Percentiles rank a stretch among this genome's conserved stretches.
These are phyloP conservation scores for Aphaenogaster ashmeadi DNA, from an alignment of 1,140 invertebrate species.

Conservation along the genomic window DNA sequence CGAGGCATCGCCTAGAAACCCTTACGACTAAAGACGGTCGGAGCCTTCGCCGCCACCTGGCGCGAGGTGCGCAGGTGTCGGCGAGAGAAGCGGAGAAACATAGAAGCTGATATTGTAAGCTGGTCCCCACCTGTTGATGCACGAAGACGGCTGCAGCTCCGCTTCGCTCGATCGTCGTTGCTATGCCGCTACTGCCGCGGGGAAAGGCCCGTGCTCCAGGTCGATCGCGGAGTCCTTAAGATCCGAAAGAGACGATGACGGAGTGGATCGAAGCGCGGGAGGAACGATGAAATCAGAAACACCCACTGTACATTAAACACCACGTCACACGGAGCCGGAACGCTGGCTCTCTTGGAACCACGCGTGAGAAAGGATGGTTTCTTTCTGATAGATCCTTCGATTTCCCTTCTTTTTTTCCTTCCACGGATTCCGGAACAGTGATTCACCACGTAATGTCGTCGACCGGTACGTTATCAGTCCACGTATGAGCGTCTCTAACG, in stretches of 20 bases:
- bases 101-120: constrained; percentile 73
- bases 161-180: constrained; percentile 57
- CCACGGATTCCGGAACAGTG: not conserved
- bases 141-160: constrained; percentile 33
- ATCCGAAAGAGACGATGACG: constrained; percentile 10
- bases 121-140: constrained; percentile 83
- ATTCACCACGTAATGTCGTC: constrained; percentile 17
- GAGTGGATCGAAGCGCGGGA: not conserved
- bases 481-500: constrained; percentile 59
- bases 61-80: constrained; percentile 61
- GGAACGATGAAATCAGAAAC: constrained; percentile 42
- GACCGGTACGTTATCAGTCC: constrained; percentile 29
- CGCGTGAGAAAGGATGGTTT: not conserved
- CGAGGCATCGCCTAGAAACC: constrained; percentile 22
- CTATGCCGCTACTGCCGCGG: constrained; percentile 51
- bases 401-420: not conserved
- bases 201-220: constrained; percentile 52
- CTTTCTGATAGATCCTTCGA: not conserved
- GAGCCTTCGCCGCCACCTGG: constrained; percentile 58
- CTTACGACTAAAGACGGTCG: not conserved
- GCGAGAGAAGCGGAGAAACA: constrained; percentile 37
- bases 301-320: constrained; percentile 64
- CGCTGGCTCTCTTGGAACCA: not conserved
- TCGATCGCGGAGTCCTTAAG: constrained; percentile 50
- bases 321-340: constrained; percentile 34